These are phyloP conservation scores for Myiozetetes cayanensis DNA, from an alignment of 2,113 vertebrate genomes.

Conservation along the genomic window DNA sequence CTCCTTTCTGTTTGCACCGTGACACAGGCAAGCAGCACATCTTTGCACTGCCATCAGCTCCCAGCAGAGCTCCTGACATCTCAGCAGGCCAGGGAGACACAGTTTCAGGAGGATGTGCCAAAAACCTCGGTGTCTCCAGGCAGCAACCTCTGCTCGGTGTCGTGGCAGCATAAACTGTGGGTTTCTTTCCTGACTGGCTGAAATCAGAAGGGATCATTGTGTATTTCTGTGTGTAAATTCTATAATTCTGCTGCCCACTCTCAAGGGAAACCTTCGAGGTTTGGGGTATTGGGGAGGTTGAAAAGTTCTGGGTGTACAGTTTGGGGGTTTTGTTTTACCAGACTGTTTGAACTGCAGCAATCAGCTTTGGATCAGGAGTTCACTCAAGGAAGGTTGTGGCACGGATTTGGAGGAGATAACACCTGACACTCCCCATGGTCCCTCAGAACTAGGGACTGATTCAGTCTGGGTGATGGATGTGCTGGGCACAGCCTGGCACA, in stretches of 20 bases:
- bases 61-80: not conserved
- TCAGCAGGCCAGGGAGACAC: not conserved
- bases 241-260: not conserved
- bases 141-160: not conserved
- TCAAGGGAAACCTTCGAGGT: not conserved
- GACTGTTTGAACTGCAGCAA: not conserved
- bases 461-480: not conserved
- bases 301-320: not conserved
- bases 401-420: not conserved
- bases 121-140: not conserved
- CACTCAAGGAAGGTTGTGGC: not conserved
- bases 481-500: not conserved
- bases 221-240: not conserved
- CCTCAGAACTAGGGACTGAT: not conserved
- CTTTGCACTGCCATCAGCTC: not conserved
- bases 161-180: not conserved
- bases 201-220: not conserved
- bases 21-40: not conserved
- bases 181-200: not conserved
- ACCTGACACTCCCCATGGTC: not conserved
- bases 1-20: not conserved
- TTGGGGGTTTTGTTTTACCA: not conserved
- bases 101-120: not conserved
- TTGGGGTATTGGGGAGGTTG: not conserved
- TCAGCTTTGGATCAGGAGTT: not conserved